These are phyloP conservation scores for Stenodema calcarata DNA, from an alignment of 2,888 invertebrate genomes.

Conservation along the genomic window DNA sequence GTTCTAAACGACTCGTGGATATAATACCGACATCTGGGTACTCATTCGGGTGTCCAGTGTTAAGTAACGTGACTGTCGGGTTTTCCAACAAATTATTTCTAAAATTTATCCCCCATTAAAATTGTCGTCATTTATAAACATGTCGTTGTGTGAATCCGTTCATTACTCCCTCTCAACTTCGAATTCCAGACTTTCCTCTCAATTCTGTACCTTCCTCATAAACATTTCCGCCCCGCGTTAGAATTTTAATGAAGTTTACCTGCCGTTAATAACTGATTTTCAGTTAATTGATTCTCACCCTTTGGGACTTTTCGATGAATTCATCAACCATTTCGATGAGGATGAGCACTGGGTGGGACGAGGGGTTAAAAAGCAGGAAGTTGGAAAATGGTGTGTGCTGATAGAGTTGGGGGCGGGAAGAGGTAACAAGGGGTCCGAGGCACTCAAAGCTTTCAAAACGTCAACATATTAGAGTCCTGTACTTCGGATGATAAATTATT, in stretches of 20 bases:
- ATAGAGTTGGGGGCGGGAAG: background rate
- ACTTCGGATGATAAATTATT: constrained; percentile 15
- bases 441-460: background rate
- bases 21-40: too few species aligned
- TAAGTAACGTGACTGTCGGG: too few species aligned
- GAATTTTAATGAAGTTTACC: background rate
- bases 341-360: background rate
- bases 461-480: background rate
- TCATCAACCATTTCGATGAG: background rate
- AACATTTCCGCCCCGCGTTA: background rate
- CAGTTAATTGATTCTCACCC: background rate
- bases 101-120: too few species aligned
- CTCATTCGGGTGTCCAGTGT: too few species aligned
- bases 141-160: too few species aligned
- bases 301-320: background rate
- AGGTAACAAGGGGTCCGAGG: background rate
- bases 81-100: too few species aligned
- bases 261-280: background rate
- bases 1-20: too few species aligned
- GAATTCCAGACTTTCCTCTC: too few species aligned
- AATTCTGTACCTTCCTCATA: background rate
- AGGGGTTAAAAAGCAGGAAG: background rate
- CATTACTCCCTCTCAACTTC: too few species aligned
- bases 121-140: too few species aligned
- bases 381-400: background rate